A percentile compares a stretch with the other conserved stretches of the same genome.
Conservation (phyloP, 1,140 invertebrate species). For the Brachystomella parvula region DNA sequence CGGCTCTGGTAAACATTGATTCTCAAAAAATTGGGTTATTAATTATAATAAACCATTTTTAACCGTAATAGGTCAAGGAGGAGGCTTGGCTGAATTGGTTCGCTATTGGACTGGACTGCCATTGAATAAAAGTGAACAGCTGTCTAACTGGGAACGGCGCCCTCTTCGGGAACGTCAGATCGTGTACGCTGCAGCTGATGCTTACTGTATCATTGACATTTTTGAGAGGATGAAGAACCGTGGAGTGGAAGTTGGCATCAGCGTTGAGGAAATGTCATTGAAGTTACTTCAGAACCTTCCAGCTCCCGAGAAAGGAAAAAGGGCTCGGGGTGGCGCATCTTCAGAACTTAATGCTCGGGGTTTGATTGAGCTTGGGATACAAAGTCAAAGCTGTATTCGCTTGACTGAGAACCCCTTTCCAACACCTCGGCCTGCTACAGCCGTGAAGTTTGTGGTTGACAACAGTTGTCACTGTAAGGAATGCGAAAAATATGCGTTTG, state of each 20-base stretch:
- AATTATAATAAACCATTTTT: neutral
- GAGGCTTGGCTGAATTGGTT: slow-evolving; percentile 49
- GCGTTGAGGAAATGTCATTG: too few relatives aligned
- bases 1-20: neutral
- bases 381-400: neutral
- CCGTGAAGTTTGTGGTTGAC: slow-evolving; percentile 49
- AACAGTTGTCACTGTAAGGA: slow-evolving; percentile 46
- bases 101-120: slow-evolving; percentile 60
- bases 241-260: slow-evolving; percentile 50
- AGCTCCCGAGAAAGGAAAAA: too few relatives aligned
- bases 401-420: slow-evolving; percentile 36
- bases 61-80: slow-evolving; percentile 2
- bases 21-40: neutral
- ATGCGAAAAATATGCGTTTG: neutral
- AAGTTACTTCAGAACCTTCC: too few relatives aligned
- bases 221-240: slow-evolving; percentile 53
- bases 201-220: slow-evolving; percentile 66
- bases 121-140: slow-evolving; percentile 71
- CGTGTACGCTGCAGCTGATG: slow-evolving; percentile 70
- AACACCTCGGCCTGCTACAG: slow-evolving; percentile 18
- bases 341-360: too few relatives aligned
- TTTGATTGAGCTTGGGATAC: neutral
- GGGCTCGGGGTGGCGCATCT: too few relatives aligned
- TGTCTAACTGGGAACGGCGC: slow-evolving; percentile 77
- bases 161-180: slow-evolving; percentile 67